These are phyloP conservation scores for Hetaerina titia DNA, from an alignment of 2,888 invertebrate species.

Conservation along the genomic window DNA sequence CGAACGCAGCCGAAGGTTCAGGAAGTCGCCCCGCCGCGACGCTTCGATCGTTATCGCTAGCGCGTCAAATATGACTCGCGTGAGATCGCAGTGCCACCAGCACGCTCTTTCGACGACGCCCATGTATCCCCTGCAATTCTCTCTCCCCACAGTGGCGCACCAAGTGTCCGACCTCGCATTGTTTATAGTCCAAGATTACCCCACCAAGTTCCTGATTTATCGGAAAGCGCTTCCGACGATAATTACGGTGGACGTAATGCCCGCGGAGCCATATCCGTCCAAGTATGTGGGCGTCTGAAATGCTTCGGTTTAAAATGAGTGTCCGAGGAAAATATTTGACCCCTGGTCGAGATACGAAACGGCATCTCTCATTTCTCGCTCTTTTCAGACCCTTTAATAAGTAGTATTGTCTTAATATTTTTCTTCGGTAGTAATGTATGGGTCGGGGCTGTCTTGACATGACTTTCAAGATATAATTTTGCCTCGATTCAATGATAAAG, in stretches of 20 bases:
- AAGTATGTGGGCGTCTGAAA: background rate
- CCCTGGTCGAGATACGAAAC: background rate
- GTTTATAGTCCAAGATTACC: constrained; percentile 54
- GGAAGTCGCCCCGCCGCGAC: constrained; percentile 59
- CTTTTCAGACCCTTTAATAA: background rate
- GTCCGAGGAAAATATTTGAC: background rate
- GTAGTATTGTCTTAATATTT: background rate
- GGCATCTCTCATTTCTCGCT: background rate
- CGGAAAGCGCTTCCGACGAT: constrained; percentile 24
- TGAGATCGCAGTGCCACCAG: background rate
- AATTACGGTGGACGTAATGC: constrained; percentile 36
- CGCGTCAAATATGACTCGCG: background rate
- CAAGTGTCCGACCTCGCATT: constrained; percentile 12
- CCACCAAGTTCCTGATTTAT: constrained; percentile 44
- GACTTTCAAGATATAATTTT: background rate
- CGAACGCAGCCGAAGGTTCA: constrained; percentile 12
- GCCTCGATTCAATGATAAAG: background rate
- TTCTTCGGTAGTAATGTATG: background rate
- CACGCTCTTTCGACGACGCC: constrained; percentile 6
- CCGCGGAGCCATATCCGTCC: constrained; percentile 20
- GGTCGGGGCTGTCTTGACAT: background rate
- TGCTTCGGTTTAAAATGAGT: background rate
- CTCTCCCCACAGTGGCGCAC: background rate
- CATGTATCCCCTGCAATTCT: constrained; percentile 22
- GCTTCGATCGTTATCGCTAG: constrained; percentile 31